Evolutionary conservation across 2,888 invertebrate species (phyloP), one percentile per base, ranked within the genome.

Genomic region (Lissocephala sabroskyi): DNA sequence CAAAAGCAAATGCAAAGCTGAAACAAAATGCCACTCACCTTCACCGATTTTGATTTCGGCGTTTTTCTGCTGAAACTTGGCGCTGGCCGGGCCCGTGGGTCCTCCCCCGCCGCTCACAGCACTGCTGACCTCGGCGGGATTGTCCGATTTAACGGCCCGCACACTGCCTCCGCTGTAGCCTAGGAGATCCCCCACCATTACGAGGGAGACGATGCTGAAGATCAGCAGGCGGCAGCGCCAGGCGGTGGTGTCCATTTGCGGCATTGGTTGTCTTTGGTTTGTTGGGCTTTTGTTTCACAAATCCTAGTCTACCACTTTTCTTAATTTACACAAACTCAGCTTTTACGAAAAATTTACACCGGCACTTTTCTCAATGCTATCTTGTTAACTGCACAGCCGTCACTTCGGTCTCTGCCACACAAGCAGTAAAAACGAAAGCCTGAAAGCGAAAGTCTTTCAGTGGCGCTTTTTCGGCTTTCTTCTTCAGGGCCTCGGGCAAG

Each of bases 191-290:
- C 85, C 85, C 54, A 84, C 83, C 45, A 84, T 59, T 52, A 85
- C 79, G 60, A 85, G 62, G 33, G 82, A 81, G 54, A 84, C 59
- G 37, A 82, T 75, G 43, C 76, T 78, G 28, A 84, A 76, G 44
- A 85, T 66, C 79, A 84, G 80, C 23, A 85, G 70, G 48, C 84
- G 84, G 64, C 84, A 84, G 52, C 84, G 80, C 85, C 85, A 85
- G 52, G 82, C 84, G 41, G 82, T 77, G 41, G 82, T 77, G 58
- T 85, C 82, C 80, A 85, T 82, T 29, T 6, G n/a, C 3, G 18
- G 16, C 19, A 11, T 39, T 39, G 23, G 2, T 3, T 4, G 28
- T 41, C 18, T n/a, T n/a, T n/a, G n/a, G n/a, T n/a, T n/a, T n/a
- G n/a, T n/a, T n/a, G n/a, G n/a, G n/a, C 35, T 6, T 28, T 29